Evolutionary conservation across 2,888 invertebrate genomes (phyloP).

Genomic region (Carabus problematicus): DNA sequence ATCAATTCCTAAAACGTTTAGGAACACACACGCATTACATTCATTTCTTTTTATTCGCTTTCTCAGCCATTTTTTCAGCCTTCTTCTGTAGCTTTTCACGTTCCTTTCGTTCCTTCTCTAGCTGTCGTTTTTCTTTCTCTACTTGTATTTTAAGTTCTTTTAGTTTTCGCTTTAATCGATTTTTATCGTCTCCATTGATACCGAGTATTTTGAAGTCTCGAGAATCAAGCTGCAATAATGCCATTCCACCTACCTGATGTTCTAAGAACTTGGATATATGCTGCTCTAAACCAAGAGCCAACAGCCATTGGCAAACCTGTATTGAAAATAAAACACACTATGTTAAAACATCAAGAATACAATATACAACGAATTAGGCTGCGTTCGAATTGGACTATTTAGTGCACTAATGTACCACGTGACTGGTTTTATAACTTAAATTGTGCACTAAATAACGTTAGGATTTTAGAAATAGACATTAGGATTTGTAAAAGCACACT

Average conservation of each 20-base stretch:
- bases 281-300: slow-evolving; percentile 82
- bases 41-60: slow-evolving; percentile 71
- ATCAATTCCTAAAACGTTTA: slow-evolving; percentile 30
- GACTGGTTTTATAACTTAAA: too few relatives aligned
- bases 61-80: slow-evolving; percentile 80
- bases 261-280: slow-evolving; percentile 88
- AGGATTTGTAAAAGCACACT: too few relatives aligned
- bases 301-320: slow-evolving; percentile 92
- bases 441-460: too few relatives aligned
- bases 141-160: slow-evolving; percentile 82
- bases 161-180: slow-evolving; percentile 82
- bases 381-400: too few relatives aligned
- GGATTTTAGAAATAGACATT: too few relatives aligned
- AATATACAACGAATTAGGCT: too few relatives aligned
- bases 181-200: slow-evolving; percentile 80
- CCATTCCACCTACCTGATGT: slow-evolving; percentile 86
- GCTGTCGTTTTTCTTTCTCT: slow-evolving; percentile 73
- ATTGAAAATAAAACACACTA: slow-evolving; percentile 45
- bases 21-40: slow-evolving; percentile 33
- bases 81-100: slow-evolving; percentile 86
- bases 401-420: too few relatives aligned
- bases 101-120: slow-evolving; percentile 85
- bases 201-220: slow-evolving; percentile 90
- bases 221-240: slow-evolving; percentile 86
- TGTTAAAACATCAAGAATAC: slow-evolving; percentile 23